Conservation (phyloP, 2,797 vertebrate species). For the Pipistrellus nathusii region DNA sequence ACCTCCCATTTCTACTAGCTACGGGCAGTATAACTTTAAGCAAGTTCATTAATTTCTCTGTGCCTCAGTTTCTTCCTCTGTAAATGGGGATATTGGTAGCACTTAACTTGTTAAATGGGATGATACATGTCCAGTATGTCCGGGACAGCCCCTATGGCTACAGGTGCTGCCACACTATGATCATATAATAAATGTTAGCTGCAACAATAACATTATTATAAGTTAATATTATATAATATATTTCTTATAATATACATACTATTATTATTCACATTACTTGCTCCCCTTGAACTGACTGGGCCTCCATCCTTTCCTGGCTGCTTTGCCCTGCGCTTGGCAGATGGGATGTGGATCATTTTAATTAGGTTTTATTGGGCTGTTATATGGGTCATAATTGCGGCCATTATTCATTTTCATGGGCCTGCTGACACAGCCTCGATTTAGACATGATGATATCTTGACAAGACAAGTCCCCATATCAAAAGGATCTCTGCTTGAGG, state of each 20-base stretch:
- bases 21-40: background rate
- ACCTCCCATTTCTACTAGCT: background rate
- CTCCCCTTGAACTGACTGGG: constrained; percentile 77
- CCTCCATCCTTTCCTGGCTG: constrained; percentile 76
- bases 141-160: background rate
- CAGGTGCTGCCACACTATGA: background rate
- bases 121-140: background rate
- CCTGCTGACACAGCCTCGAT: constrained; percentile 86
- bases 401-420: constrained; percentile 91
- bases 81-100: background rate
- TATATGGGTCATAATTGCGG: constrained; percentile 89
- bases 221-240: constrained; percentile 14
- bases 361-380: constrained; percentile 92
- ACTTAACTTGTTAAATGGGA: background rate
- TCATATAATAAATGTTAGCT: background rate
- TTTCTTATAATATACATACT: constrained; percentile 54
- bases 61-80: constrained; percentile 47
- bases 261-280: constrained; percentile 78
- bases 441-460: constrained; percentile 89
- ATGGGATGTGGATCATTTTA: constrained; percentile 91
- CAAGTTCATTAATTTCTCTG: background rate
- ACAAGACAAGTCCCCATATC: constrained; percentile 85
- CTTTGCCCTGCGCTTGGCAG: constrained; percentile 87
- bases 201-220: background rate
- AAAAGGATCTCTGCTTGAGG: constrained; percentile 80